Conservation (phyloP, 30 jellyfish, hydroid and myxozoan genomes). For the Aurelia sp. region DNA sequence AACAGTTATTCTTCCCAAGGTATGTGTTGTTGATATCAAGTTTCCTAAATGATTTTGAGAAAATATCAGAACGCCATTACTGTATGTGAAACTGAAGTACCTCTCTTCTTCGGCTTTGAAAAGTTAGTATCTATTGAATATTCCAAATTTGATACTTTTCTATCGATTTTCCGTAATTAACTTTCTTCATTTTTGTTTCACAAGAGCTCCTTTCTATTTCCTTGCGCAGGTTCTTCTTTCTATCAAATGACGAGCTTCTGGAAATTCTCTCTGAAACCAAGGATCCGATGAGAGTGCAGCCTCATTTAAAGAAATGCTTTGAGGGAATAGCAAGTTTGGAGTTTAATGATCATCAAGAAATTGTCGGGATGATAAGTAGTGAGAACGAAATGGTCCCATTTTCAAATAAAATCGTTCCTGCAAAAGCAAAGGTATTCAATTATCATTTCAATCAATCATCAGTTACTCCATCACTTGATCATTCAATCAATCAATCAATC, state of each 20-base stretch:
- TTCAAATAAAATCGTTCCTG: conserved; percentile 80
- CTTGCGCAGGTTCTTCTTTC: conserved; percentile 77
- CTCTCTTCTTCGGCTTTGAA: no score
- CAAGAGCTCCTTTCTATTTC: not conserved
- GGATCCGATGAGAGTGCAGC: conserved; percentile 97
- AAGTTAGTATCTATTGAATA: no score
- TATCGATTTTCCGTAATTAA: no score
- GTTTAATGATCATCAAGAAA: conserved; percentile 92
- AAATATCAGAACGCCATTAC: no score
- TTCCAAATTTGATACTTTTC: no score
- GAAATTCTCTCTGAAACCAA: conserved; percentile 94
- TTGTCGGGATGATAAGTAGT: conserved; percentile 95
- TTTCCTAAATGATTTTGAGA: no score
- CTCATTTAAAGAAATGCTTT: conserved; percentile 96
- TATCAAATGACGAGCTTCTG: conserved; percentile 91
- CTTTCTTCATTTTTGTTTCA: not conserved
- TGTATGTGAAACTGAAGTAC: no score
- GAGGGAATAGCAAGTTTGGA: conserved; percentile 90
- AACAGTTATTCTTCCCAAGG: conserved; percentile 95
- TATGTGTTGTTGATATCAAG: not conserved
- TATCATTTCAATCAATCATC: not conserved
- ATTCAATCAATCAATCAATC: no score
- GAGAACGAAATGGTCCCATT: conserved; percentile 92
- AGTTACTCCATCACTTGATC: no score
- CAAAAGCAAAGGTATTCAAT: conserved; percentile 83